Conservation (phyloP, 1,140 invertebrate species). For the Cotesia typhae region DNA sequence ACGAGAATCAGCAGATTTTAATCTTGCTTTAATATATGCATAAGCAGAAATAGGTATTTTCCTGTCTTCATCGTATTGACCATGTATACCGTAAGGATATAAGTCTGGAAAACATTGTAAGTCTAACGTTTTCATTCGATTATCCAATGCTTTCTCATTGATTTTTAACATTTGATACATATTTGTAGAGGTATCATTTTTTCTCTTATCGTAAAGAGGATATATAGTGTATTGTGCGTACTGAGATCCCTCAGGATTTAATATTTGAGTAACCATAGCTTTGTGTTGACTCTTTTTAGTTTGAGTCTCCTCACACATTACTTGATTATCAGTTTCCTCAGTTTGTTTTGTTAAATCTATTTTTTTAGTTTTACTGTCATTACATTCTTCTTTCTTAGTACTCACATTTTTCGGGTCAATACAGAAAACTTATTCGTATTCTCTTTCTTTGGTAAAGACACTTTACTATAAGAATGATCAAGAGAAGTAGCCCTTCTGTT, state of each 20-base stretch:
- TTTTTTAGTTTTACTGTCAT: too few species aligned
- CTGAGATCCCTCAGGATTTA: constrained; percentile 11
- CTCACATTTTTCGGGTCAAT: too few species aligned
- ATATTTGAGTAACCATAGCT: not conserved
- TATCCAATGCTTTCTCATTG: constrained; percentile 1
- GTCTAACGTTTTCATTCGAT: constrained; percentile 1
- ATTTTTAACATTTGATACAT: constrained; percentile 29
- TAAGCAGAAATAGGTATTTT: not conserved
- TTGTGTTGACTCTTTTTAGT: not conserved
- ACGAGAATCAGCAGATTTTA: constrained; percentile 20
- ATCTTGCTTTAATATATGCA: constrained; percentile 26
- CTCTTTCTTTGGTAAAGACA: too few species aligned
- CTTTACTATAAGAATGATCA: too few species aligned
- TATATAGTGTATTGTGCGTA: constrained; percentile 43
- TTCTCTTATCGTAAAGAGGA: constrained; percentile 40
- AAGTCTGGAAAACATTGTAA: constrained; percentile 26
- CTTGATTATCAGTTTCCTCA: too few species aligned
- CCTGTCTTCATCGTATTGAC: constrained; percentile 24
- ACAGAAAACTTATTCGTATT: too few species aligned
- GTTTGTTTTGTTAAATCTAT: too few species aligned
- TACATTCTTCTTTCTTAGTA: too few species aligned
- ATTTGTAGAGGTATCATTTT: constrained; percentile 37
- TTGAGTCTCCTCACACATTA: not conserved
- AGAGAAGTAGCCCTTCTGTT: too few species aligned
- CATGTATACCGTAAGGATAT: constrained; percentile 32